Percentiles rank a stretch among this genome's conserved stretches.
phyloP scores from a whole-genome alignment of 2,113 vertebrate species.

The Scomber japonicus region DNA sequence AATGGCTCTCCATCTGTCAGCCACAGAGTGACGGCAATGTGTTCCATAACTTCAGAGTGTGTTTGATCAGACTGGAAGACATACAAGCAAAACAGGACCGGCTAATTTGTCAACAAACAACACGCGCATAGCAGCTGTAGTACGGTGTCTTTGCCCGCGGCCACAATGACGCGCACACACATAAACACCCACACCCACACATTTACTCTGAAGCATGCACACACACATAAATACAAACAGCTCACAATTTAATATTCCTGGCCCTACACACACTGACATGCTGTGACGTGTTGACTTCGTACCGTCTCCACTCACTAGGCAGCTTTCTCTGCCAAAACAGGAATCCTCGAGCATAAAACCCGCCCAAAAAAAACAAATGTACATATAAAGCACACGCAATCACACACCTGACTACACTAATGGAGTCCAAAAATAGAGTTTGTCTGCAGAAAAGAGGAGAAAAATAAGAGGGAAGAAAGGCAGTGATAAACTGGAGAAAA shows the following conservation, averaged over 20 bases:
- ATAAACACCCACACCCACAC: conserved; percentile 50
- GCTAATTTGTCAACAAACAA: conserved; percentile 78
- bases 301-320: conserved; percentile 71
- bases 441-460: conserved; percentile 30
- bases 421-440: conserved; percentile 47
- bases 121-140: conserved; percentile 69
- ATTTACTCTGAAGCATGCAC: conserved; percentile 27
- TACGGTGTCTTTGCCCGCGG: conserved; percentile 25
- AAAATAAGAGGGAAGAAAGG: conserved; percentile 6
- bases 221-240: conserved; percentile 20
- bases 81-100: conserved; percentile 52
- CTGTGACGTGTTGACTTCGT: conserved; percentile 65
- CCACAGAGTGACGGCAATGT: conserved; percentile 41
- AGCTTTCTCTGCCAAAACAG: conserved; percentile 76
- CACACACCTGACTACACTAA: conserved; percentile 20
- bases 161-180: conserved; percentile 48
- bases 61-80: conserved; percentile 42
- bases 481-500: conserved; percentile 47
- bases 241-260: conserved; percentile 64
- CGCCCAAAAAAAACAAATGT: conserved; percentile 52
- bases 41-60: conserved; percentile 57
- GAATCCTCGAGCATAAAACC: conserved; percentile 59
- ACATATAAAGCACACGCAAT: conserved; percentile 34
- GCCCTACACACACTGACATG: conserved; percentile 53
- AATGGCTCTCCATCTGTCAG: conserved; percentile 66